phyloP scores from a whole-genome alignment of 2,113 vertebrate species.

The Stomatorhinus ivindoensis region DNA sequence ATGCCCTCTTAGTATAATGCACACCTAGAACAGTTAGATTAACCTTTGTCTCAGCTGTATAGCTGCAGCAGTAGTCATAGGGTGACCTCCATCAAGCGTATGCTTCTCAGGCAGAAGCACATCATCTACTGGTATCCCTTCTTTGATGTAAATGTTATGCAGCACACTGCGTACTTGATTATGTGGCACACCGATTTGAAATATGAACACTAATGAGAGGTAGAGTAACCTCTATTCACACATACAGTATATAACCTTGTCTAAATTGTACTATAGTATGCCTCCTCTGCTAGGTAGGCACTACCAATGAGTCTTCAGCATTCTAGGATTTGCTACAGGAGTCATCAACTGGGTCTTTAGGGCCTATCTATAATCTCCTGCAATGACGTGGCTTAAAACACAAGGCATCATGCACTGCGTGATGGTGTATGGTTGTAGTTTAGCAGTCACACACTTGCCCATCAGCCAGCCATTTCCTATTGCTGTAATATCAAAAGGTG shows the following conservation, averaged over 20 bases:
- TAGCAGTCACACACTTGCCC: neutral
- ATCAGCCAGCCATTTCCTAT: neutral
- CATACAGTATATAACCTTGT: neutral
- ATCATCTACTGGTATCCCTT: neutral
- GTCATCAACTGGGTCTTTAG: neutral
- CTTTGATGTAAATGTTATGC: neutral
- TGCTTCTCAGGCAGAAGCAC: neutral
- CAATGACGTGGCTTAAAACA: neutral
- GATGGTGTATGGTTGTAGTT: neutral
- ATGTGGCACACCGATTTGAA: neutral
- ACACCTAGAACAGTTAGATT: neutral
- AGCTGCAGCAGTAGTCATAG: neutral
- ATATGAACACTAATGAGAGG: neutral
- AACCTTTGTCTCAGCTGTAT: neutral
- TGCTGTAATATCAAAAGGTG: neutral
- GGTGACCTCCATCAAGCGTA: neutral
- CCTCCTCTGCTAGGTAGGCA: neutral
- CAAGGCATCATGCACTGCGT: neutral
- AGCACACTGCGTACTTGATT: neutral
- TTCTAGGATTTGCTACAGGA: neutral
- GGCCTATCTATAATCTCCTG: neutral
- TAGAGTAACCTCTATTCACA: neutral
- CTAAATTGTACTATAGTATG: neutral
- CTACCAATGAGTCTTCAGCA: neutral
- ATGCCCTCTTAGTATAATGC: neutral